phyloP scores from a whole-genome alignment of 2,113 vertebrate species.

The Barnardius zonarius region DNA sequence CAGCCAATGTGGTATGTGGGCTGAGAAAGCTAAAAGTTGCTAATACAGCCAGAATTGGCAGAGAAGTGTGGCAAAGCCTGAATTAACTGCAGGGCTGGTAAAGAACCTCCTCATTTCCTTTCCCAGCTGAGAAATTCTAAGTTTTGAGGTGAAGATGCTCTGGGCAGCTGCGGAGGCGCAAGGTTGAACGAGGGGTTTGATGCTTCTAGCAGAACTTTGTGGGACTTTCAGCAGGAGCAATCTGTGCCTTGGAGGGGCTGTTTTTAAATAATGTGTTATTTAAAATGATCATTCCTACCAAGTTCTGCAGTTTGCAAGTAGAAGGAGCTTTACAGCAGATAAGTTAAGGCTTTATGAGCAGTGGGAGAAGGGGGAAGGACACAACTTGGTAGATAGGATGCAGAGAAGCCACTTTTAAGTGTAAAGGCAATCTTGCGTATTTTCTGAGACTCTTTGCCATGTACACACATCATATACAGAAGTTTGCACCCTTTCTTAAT shows the following conservation, averaged over 20 bases:
- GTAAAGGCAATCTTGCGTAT: not conserved
- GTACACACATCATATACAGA: not conserved
- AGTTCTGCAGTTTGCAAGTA: not conserved
- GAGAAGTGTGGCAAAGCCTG: not conserved
- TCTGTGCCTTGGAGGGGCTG: not conserved
- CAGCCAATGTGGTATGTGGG: not conserved
- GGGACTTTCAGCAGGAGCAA: not conserved
- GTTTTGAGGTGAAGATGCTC: not conserved
- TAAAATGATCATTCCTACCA: not conserved
- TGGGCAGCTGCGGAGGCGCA: not conserved
- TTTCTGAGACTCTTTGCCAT: not conserved
- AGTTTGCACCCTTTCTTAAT: not conserved
- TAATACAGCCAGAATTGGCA: not conserved
- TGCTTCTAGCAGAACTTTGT: not conserved
- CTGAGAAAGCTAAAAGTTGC: slow-evolving; percentile 30
- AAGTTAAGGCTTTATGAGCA: not conserved
- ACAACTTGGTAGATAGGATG: not conserved
- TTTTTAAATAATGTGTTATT: not conserved
- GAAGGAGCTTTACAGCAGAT: not conserved
- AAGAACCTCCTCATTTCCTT: not conserved
- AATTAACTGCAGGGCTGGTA: not conserved
- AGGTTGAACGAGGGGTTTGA: not conserved
- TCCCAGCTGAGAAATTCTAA: not conserved
- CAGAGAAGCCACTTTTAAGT: not conserved
- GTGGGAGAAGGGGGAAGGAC: not conserved